Evolutionary conservation across 2,113 vertebrate genomes (phyloP).

Genomic region (Okapia johnstoni): DNA sequence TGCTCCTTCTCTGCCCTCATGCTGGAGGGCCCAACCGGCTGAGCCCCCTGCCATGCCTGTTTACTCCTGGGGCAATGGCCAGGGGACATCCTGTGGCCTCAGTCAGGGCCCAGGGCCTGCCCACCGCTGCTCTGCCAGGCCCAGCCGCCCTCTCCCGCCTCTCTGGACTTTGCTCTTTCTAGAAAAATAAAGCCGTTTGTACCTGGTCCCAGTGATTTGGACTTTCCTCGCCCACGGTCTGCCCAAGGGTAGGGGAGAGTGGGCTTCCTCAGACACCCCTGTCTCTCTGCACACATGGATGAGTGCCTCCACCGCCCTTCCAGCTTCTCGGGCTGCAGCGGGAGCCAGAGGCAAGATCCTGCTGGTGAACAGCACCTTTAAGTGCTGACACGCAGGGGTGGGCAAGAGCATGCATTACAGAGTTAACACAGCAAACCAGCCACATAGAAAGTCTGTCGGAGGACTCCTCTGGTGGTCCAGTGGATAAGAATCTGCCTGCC

Average conservation of each 20-base stretch:
- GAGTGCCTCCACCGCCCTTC: neutral
- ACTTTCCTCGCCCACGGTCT: neutral
- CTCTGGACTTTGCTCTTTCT: conserved; percentile 63
- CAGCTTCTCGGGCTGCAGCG: neutral
- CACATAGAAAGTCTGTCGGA: neutral
- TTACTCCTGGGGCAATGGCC: neutral
- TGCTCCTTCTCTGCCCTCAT: neutral
- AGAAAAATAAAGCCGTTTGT: conserved; percentile 67
- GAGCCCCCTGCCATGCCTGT: neutral
- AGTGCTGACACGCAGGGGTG: neutral
- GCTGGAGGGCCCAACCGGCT: rapidly evolving
- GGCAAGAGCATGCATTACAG: no score
- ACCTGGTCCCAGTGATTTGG: neutral
- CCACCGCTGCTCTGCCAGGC: neutral
- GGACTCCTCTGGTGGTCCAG: neutral
- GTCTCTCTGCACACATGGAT: rapidly evolving
- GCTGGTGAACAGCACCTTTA: neutral
- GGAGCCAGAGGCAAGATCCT: neutral
- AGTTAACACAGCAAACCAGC: neutral
- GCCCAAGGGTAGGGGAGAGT: neutral
- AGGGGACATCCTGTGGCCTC: neutral
- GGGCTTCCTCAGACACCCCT: neutral
- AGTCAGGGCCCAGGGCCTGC: neutral
- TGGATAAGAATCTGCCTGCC: neutral
- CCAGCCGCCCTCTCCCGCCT: neutral